Conservation (phyloP, 2,888 invertebrate species). For the Hypomecis punctinalis region DNA sequence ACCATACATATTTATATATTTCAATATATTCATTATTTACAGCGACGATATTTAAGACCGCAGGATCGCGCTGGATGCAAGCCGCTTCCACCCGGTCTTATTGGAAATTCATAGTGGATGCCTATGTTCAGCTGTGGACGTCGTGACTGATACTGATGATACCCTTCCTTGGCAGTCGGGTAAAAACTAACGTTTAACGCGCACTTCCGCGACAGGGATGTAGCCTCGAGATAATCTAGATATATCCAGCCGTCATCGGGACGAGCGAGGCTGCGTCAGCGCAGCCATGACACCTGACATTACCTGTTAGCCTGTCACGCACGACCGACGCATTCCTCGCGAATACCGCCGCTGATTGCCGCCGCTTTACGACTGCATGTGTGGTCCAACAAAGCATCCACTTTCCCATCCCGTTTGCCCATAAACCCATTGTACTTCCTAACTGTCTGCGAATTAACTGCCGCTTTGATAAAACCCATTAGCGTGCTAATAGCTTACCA, state of each 20-base stretch:
- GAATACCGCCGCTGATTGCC: slow-evolving; percentile 31
- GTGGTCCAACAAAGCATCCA: slow-evolving; percentile 19
- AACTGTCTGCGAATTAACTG: slow-evolving; percentile 28
- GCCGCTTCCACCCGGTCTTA: too few relatives aligned
- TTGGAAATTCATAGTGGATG: too few relatives aligned
- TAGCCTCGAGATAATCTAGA: slow-evolving; percentile 2
- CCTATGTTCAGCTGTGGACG: too few relatives aligned
- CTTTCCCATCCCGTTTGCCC: slow-evolving; percentile 18
- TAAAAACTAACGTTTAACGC: neutral
- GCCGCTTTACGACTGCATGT: slow-evolving; percentile 27
- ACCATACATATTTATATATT: too few relatives aligned
- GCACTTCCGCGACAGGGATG: neutral
- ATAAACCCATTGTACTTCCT: slow-evolving; percentile 26
- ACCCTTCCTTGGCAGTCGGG: too few relatives aligned
- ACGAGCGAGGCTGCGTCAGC: slow-evolving; percentile 27
- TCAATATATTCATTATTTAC: too few relatives aligned
- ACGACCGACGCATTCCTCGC: slow-evolving; percentile 41
- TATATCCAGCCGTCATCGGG: neutral
- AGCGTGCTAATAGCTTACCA: slow-evolving; percentile 17
- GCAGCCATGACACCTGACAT: slow-evolving; percentile 65
- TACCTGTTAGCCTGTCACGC: slow-evolving; percentile 55
- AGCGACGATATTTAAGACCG: too few relatives aligned
- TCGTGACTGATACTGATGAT: too few relatives aligned
- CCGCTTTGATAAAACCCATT: slow-evolving; percentile 19
- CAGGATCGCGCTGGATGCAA: too few relatives aligned